Base-by-base conservation (phyloP, 2,113 vertebrate genomes). In the Cyprinus carpio region DNA sequence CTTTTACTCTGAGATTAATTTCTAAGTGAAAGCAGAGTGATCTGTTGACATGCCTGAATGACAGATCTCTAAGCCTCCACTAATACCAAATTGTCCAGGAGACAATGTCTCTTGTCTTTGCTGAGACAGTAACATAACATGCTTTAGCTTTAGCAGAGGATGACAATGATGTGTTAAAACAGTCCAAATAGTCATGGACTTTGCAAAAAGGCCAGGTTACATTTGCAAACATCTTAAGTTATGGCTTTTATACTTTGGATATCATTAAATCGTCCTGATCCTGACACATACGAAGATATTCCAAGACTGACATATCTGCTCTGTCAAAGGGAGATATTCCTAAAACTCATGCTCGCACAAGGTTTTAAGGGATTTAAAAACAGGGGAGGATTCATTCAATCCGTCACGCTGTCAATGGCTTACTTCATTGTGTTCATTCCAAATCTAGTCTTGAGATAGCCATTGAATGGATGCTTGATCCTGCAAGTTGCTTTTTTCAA, bases 321-420 rank as follows among this genome's bases (percentile, higher is more conserved):
- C 91, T 82, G 91, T 90, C 90, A 91, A 93, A 92, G 93, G 89
- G 91, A 92, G 88, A 92, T 90, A 92, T 92, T 90, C 81, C 88
- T 91, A 86, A 92, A 93, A 93, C 85, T 89, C 83, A 90, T 89
- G 91, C 89, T 92, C 89, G 91, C 88, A 90, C 79, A 81, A 82
- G 89, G 90, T 87, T 93, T 90, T 89, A 93, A 91, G 92, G 92
- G 89, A 93, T 92, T 93, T 94, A 89, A 91, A 92, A 94, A 91
- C 88, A 87, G 89, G 87, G 88, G 88, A 85, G 71, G 77, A 86
- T 91, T 92, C 85, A 85, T 86, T 86, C 88, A 90, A 92, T 90
- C 89, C 91, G 88, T 89, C 87, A 91, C 81, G 89, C 90, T 91
- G 81, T 87, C 87, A 84, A 90, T 92, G 85, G 89, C 91, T 92